A percentile compares a stretch with the other conserved stretches of the same genome.
Conservation (phyloP, 2,797 vertebrate species). For the Danio choprae region DNA sequence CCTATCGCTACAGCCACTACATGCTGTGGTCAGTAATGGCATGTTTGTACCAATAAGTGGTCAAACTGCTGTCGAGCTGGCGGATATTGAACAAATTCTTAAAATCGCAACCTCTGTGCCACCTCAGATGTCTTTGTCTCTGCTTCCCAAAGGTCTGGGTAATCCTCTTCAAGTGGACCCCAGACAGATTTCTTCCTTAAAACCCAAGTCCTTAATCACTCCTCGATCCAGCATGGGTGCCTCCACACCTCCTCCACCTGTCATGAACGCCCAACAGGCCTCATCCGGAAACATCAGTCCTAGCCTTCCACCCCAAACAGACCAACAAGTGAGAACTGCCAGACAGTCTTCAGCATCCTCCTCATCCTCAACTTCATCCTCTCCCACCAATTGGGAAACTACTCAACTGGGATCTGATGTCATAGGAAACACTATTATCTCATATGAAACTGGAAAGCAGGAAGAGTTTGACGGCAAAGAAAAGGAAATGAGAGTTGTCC, state of each 20-base stretch:
- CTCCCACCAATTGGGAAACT: constrained; percentile 68
- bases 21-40: constrained; percentile 87
- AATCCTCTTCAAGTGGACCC: constrained; percentile 75
- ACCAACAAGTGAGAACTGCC: constrained; percentile 80
- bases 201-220: constrained; percentile 91
- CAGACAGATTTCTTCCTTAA: constrained; percentile 91
- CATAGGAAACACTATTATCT: constrained; percentile 40
- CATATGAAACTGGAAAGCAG: constrained; percentile 63
- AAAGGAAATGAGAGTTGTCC: constrained; percentile 74
- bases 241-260: constrained; percentile 88
- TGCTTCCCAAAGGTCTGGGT: constrained; percentile 73
- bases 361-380: constrained; percentile 69
- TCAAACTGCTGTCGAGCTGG: constrained; percentile 85
- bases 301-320: constrained; percentile 85
- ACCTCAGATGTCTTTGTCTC: constrained; percentile 85
- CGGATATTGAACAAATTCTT: constrained; percentile 96
- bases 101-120: constrained; percentile 89
- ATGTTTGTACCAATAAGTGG: constrained; percentile 86
- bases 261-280: constrained; percentile 90
- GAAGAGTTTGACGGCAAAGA: constrained; percentile 80
- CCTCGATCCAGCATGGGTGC: constrained; percentile 88
- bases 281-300: constrained; percentile 93
- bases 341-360: constrained; percentile 76
- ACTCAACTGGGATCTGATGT: constrained; percentile 53
- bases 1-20: constrained; percentile 91